These are phyloP conservation scores for Lonchura striata DNA, from an alignment of 2,113 vertebrate genomes.

Conservation along the genomic window DNA sequence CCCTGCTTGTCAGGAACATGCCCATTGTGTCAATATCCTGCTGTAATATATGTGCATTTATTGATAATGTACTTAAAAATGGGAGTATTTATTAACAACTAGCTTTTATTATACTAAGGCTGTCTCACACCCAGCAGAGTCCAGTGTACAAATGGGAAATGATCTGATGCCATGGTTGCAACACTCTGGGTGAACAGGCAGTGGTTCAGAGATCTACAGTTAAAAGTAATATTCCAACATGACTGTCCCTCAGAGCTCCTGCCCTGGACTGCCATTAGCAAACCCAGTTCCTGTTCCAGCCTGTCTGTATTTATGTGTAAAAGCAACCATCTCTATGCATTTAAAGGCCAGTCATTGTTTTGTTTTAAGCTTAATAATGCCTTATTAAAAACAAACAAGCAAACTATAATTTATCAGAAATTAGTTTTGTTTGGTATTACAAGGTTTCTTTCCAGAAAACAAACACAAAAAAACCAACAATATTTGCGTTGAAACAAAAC, in stretches of 20 bases:
- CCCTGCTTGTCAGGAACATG: not conserved
- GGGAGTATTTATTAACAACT: not conserved
- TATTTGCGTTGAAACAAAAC: not conserved
- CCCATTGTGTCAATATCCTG: not conserved
- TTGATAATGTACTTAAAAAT: not conserved
- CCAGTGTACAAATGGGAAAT: not conserved
- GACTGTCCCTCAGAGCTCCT: not conserved
- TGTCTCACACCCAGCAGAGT: not conserved
- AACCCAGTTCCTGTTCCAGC: not conserved
- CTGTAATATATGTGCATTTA: not conserved
- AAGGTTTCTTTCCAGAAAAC: not conserved
- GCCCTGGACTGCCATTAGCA: not conserved
- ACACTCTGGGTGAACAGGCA: not conserved
- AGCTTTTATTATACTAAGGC: not conserved
- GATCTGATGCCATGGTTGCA: not conserved
- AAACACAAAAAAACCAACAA: too few relatives aligned
- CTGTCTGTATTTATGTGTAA: not conserved
- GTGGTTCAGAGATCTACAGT: not conserved
- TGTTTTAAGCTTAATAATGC: not conserved
- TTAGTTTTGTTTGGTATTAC: not conserved
- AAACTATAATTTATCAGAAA: not conserved
- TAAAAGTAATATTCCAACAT: not conserved
- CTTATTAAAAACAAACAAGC: not conserved
- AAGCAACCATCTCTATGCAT: not conserved
- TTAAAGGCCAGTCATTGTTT: not conserved